Evolutionary conservation across 2,888 invertebrate genomes (phyloP).

Genomic region (Endotricha flammealis): DNA sequence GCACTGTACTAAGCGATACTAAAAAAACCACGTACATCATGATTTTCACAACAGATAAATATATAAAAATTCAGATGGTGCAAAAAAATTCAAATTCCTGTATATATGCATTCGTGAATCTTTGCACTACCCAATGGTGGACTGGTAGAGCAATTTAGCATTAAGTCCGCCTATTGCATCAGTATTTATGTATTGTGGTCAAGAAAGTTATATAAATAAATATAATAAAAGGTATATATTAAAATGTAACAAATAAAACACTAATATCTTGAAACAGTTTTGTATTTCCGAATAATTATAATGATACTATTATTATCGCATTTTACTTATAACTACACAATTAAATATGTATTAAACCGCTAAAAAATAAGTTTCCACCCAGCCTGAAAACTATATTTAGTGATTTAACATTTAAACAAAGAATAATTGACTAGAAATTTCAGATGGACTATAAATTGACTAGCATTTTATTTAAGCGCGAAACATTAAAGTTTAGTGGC

Average conservation of each 20-base stretch:
- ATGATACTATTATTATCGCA: slow-evolving; percentile 29
- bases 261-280: slow-evolving; percentile 36
- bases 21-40: too few relatives aligned
- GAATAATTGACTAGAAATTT: slow-evolving; percentile 40
- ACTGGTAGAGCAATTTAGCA: too few relatives aligned
- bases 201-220: too few relatives aligned
- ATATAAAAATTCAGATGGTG: too few relatives aligned
- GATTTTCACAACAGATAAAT: too few relatives aligned
- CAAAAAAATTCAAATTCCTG: too few relatives aligned
- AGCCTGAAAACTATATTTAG: slow-evolving; percentile 54
- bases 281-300: slow-evolving; percentile 42
- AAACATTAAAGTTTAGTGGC: slow-evolving; percentile 6
- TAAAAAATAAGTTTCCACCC: slow-evolving; percentile 51
- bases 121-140: too few relatives aligned
- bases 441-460: slow-evolving; percentile 22
- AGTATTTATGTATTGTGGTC: too few relatives aligned
- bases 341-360: slow-evolving; percentile 15
- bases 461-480: slow-evolving; percentile 3
- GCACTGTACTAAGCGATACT: too few relatives aligned
- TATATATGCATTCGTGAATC: too few relatives aligned
- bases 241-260: slow-evolving; percentile 40
- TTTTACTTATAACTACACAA: slow-evolving; percentile 17
- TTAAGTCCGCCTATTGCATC: too few relatives aligned
- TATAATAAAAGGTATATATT: too few relatives aligned
- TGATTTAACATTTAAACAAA: slow-evolving; percentile 19